Evolutionary conservation across 1,140 invertebrate genomes (phyloP).

Genomic region (Hetaerina americana): DNA sequence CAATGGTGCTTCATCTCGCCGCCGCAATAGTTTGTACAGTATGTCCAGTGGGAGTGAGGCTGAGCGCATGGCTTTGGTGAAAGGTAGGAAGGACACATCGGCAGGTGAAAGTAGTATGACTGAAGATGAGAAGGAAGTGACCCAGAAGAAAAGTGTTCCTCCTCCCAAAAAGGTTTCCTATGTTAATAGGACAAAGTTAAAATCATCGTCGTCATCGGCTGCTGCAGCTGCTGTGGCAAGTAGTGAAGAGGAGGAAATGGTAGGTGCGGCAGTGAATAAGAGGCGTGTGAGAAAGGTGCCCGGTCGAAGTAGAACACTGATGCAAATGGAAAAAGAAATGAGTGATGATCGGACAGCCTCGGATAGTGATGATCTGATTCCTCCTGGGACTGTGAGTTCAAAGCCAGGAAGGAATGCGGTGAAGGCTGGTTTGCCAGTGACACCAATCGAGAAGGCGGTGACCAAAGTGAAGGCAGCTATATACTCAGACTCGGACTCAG

Average conservation of each 20-base stretch:
- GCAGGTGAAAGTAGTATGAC: not conserved
- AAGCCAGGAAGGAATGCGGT: not conserved
- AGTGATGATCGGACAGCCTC: conserved; percentile 24
- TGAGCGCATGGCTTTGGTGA: conserved; percentile 18
- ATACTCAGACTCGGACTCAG: conserved; percentile 58
- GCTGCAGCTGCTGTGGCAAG: not conserved
- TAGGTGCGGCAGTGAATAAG: conserved; percentile 34
- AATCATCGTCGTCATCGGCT: conserved; percentile 13
- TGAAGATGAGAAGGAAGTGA: conserved; percentile 29
- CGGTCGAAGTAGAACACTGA: conserved; percentile 22
- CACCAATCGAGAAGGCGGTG: not conserved
- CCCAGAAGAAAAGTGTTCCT: conserved; percentile 20
- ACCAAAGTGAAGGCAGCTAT: conserved; percentile 38
- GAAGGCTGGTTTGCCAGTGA: not conserved
- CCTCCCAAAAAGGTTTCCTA: conserved; percentile 6
- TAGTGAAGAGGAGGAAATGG: conserved; percentile 15
- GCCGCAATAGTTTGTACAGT: conserved; percentile 50
- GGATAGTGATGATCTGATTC: conserved; percentile 63
- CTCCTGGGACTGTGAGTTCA: conserved; percentile 19
- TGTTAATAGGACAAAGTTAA: conserved; percentile 10
- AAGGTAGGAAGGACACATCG: not conserved
- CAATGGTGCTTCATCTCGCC: conserved; percentile 49
- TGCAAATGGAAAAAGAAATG: conserved; percentile 57
- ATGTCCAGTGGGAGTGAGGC: conserved; percentile 51
- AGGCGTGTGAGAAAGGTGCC: not conserved